phyloP scores from a whole-genome alignment of 92 coral and sea anemone genomes.

The Umimayanthus chanpuru region DNA sequence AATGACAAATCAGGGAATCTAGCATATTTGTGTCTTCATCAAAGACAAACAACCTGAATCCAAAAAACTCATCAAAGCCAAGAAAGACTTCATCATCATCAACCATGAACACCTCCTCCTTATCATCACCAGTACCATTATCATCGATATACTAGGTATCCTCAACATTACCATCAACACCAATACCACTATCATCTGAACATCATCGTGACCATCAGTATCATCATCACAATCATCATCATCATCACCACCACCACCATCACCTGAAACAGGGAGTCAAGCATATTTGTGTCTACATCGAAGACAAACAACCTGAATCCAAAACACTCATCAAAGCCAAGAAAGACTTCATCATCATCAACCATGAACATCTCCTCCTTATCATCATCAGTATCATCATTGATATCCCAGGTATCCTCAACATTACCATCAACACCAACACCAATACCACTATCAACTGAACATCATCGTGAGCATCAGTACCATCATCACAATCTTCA shows the following conservation, averaged over 20 bases:
- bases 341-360: background rate
- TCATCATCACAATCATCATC: background rate
- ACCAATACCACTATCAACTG: background rate
- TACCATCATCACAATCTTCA: background rate
- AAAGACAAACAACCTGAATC: too few species aligned
- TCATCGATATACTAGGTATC: background rate
- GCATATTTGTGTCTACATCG: background rate
- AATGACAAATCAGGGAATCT: too few species aligned
- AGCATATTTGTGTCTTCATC: background rate
- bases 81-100: background rate
- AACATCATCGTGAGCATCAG: background rate
- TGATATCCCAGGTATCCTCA: background rate
- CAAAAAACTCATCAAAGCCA: background rate
- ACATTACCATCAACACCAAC: background rate
- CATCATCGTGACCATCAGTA: background rate
- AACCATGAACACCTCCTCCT: background rate
- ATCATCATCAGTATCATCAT: background rate
- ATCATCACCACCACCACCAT: background rate
- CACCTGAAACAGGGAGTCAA: background rate
- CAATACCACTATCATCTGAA: background rate
- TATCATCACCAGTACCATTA: background rate
- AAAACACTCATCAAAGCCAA: background rate
- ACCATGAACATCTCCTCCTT: background rate
- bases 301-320: background rate
- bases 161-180: background rate